Base-by-base conservation (phyloP, 2,888 invertebrate species). In the Eulithis prunata region DNA sequence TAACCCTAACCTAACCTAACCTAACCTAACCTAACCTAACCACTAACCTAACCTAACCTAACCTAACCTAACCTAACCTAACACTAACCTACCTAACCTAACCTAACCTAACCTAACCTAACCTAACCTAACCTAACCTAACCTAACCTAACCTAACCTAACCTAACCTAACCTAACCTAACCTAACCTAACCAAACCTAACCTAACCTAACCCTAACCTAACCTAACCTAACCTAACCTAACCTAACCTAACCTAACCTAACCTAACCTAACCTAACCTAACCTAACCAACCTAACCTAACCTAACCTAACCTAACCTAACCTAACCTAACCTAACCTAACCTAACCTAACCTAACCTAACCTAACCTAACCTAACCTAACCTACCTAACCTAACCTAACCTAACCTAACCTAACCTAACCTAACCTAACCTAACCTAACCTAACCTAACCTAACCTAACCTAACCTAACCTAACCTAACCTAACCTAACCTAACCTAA, bases 81-180 rank as follows among this genome's bases (percentile, higher is more conserved):
- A 51, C 61, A n/a, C 59, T 67, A 56, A 56, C 62, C 62, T 62
- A 56, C 58, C 53, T 63, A 55, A 55, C 68, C 68, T 68, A 61
- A 62, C 55, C 59, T 59, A 64, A 64, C 64, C 59, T 64, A 32
- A 61, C 64, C 67, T 66, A 57, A 68, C 62, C 64, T 66, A 61
- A 59, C 68, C 64, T 55, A 61, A 64, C 68, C 68, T 68, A 61
- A 61, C 64, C 67, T 66, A 57, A 68, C 62, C 64, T 66, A 61
- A 59, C 68, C 64, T 68, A n/a, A 60, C 64, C 61, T 62, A 66
- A 62, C 32, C 32, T 32, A 65, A 65, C 65, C 65, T 65, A 65
- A 65, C 65, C 65, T 65, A 65, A 65, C 65, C 65, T 65, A 65
- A 65, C 65, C 65, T 65, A 65, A 65, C 57, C 65, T 65, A 65